Evolutionary conservation across 2,888 invertebrate species (phyloP).

Genomic region (Ectobius pallidus): DNA sequence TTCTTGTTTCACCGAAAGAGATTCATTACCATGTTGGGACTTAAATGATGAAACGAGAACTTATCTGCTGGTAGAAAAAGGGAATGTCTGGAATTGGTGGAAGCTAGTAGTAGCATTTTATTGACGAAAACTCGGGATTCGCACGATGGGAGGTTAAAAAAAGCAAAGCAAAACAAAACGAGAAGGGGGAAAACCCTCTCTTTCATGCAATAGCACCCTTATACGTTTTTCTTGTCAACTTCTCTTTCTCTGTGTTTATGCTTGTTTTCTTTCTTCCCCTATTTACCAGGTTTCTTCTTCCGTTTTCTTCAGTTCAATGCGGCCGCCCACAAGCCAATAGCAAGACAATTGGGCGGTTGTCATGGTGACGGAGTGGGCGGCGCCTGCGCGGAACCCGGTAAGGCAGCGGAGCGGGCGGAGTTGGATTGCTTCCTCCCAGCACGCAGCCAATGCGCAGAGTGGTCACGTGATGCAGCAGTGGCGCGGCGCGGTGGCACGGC

Average conservation of each 20-base stretch:
- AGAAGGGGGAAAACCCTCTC: slow-evolving; percentile 1
- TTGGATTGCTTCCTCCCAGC: slow-evolving; percentile 46
- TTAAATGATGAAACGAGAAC: too few relatives aligned
- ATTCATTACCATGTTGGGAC: too few relatives aligned
- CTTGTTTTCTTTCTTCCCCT: slow-evolving; percentile 17
- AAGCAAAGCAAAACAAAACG: slow-evolving; percentile 2
- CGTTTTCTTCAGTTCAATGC: slow-evolving; percentile 11
- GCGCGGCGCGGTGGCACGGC: slow-evolving; percentile 52
- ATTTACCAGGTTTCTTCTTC: not conserved
- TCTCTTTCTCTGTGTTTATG: slow-evolving; percentile 12
- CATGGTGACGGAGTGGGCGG: slow-evolving; percentile 30
- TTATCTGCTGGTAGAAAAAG: too few relatives aligned
- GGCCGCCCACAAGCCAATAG: slow-evolving; percentile 22
- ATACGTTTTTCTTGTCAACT: slow-evolving; percentile 25
- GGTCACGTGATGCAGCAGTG: slow-evolving; percentile 52
- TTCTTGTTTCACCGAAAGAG: too few relatives aligned
- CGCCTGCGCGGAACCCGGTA: slow-evolving; percentile 50
- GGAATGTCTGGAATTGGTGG: too few relatives aligned
- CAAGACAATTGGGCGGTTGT: slow-evolving; percentile 26
- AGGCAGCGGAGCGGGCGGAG: slow-evolving; percentile 54
- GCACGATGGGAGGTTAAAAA: slow-evolving; percentile 23
- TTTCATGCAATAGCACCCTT: slow-evolving; percentile 21
- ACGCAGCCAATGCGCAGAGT: slow-evolving; percentile 6
- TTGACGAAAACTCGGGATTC: slow-evolving; percentile 8
- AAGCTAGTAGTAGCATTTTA: not conserved